Evolutionary conservation across 1,140 invertebrate genomes (phyloP), one percentile per base, ranked within the genome.

Genomic region (Drosophila funebris): DNA sequence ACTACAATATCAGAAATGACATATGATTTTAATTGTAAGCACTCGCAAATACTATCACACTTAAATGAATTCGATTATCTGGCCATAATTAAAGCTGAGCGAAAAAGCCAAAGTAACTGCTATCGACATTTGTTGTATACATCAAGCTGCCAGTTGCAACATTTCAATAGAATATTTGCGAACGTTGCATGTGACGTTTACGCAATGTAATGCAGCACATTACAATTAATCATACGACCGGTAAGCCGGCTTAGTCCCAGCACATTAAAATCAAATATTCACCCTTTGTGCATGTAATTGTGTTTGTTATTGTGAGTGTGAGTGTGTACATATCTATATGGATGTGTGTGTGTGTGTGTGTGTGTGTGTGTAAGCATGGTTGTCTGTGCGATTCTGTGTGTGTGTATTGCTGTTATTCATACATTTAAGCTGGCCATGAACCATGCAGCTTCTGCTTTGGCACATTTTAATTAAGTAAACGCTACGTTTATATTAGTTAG

Each of bases 151-250:
- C 58, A 63, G 48, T 22, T 44, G 63, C 63, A 73, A 62, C 60
- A 63, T 33, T 39, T 31, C 9, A 33, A 61, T 48, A 52, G 27
- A 60, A 67, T 43, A 58, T 74, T 53, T 37, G 44, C 29, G 13
- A 37, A 16, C n/a, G 56, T 36, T 43, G 22, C 27, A 27, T 39
- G 52, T 24, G 52, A 56, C 39, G 57, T 54, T 63, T 70, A 46
- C 56, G 60, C 22, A 72, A 66, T 87, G 82, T 78, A 82, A 87
- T 82, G 62, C 78, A 72, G 48, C 44, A 70, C 74, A 85, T 85
- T 85, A 85, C 82, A 85, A 85, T 85, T 85, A 85, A 85, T 85
- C 82, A 85, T 78, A 76, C 71, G 70, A 78, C 82, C 82, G 50
- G 74, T 85, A 85, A 85, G 82, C 82, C 71, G 52, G 71, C 82